A percentile compares a stretch with the other conserved stretches of the same genome.
Conservation (phyloP, 2,888 invertebrate species). For the Plebejus argus region DNA sequence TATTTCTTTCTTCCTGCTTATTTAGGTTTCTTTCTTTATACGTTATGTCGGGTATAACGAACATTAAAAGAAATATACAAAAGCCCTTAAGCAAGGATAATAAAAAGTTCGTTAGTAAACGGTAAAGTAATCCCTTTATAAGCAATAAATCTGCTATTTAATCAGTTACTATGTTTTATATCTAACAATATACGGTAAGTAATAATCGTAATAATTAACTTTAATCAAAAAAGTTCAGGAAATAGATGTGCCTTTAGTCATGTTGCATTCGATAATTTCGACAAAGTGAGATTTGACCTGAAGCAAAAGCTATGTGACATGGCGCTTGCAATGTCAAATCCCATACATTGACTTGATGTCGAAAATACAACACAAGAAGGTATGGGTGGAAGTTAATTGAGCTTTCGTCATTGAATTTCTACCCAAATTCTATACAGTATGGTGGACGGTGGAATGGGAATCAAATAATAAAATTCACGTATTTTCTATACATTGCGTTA, state of each 20-base stretch:
- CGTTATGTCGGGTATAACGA: background rate
- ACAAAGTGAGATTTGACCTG: too few relatives aligned
- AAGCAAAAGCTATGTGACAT: too few relatives aligned
- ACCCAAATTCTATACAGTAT: background rate
- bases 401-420: background rate
- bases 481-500: slow-evolving; percentile 13
- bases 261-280: too few relatives aligned
- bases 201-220: slow-evolving; percentile 4
- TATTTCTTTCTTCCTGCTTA: background rate
- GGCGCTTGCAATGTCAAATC: too few relatives aligned
- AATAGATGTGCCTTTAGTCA: background rate
- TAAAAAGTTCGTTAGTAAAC: slow-evolving; percentile 65
- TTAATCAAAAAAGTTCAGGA: slow-evolving; percentile 3
- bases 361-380: too few relatives aligned
- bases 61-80: slow-evolving; percentile 57
- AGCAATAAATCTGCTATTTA: slow-evolving; percentile 17
- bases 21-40: background rate
- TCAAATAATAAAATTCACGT: background rate
- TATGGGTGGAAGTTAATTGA: background rate
- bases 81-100: slow-evolving; percentile 68
- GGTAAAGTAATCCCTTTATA: slow-evolving; percentile 35
- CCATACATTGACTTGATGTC: too few relatives aligned
- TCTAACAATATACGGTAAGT: background rate
- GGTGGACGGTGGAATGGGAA: background rate
- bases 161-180: slow-evolving; percentile 1